Evolutionary conservation across 2,113 vertebrate species (phyloP).

Genomic region (Notarius quadriscutis): DNA sequence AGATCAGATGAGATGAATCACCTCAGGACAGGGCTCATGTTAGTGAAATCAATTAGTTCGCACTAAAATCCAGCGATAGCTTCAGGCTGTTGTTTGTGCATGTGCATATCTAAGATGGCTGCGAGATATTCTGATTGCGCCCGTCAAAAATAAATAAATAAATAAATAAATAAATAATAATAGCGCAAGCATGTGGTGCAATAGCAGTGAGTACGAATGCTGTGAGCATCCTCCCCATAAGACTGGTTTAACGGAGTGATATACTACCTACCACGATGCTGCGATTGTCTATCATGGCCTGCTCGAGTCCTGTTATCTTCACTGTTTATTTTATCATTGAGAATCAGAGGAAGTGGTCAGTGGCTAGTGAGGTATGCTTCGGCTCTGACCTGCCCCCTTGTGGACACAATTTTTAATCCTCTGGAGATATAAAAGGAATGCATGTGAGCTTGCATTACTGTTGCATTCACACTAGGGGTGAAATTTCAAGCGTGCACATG

Average conservation of each 20-base stretch:
- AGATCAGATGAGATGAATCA: neutral
- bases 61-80: neutral
- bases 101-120: neutral
- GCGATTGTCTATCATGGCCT: neutral
- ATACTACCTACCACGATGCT: neutral
- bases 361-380: neutral
- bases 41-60: neutral
- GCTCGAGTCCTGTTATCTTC: neutral
- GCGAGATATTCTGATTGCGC: neutral
- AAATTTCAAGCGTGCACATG: neutral
- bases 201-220: neutral
- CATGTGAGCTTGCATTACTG: neutral
- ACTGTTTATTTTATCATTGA: neutral
- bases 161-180: neutral
- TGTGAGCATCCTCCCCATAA: neutral
- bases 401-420: neutral
- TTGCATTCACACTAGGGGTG: neutral
- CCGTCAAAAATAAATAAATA: neutral
- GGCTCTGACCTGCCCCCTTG: neutral
- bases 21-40: neutral
- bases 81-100: neutral
- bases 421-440: neutral
- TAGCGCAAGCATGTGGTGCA: neutral
- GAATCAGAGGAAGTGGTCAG: neutral
- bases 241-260: neutral